A percentile compares a stretch with the other conserved stretches of the same genome.
Conservation (phyloP, 30 jellyfish, hydroid and myxozoan genomes). For the Sanderia malayensis region DNA sequence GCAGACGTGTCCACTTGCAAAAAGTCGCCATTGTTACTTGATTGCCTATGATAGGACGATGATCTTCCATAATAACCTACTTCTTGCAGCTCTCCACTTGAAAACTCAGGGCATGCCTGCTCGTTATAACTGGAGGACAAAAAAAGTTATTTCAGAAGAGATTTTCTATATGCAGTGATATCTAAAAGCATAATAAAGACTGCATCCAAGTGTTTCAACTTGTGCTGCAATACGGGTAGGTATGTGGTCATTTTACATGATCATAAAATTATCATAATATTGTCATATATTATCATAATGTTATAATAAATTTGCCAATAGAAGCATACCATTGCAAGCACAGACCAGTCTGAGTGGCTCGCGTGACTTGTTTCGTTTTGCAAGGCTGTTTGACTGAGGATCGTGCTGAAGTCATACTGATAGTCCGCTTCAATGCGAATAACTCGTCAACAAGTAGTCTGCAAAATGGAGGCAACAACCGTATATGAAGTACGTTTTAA, state of each 20-base stretch:
- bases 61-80: neutral
- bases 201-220: neutral
- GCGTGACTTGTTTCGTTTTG: slow-evolving; percentile 17
- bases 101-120: neutral
- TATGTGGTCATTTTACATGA: neutral
- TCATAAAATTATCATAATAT: neutral
- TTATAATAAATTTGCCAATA: no score
- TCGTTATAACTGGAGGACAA: neutral
- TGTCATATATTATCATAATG: neutral
- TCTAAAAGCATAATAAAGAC: neutral
- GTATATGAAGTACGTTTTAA: no score
- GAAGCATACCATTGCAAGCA: slow-evolving; percentile 51
- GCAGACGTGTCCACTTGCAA: no score
- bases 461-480: neutral
- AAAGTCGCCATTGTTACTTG: no score
- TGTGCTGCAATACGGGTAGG: neutral
- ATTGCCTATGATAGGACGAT: neutral
- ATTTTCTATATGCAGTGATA: no score
- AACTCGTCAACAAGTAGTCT: slow-evolving; percentile 34
- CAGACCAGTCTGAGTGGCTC: slow-evolving; percentile 53
- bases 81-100: neutral
- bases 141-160: no score
- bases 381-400: slow-evolving; percentile 1
- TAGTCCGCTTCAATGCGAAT: slow-evolving; percentile 16
- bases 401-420: neutral